Evolutionary conservation across 1,140 invertebrate genomes (phyloP).

Genomic region (Holotrichia oblita): DNA sequence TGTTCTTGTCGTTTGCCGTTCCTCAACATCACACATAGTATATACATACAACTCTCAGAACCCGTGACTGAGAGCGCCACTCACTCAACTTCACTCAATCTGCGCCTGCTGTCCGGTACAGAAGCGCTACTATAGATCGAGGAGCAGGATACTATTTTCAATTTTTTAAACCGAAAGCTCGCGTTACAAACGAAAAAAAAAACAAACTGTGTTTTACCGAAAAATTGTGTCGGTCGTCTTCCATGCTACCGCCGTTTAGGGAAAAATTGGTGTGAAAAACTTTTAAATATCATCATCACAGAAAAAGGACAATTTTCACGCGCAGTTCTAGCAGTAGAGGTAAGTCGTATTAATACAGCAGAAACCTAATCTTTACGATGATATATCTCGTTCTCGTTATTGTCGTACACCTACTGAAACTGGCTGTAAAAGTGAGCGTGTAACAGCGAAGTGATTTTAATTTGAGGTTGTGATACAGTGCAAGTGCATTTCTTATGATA

Average conservation of each 20-base stretch:
- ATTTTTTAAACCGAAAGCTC: neutral
- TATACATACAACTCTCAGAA: conserved; percentile 43
- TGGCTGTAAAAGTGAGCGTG: conserved; percentile 6
- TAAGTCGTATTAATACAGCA: conserved; percentile 2
- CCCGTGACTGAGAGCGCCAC: conserved; percentile 32
- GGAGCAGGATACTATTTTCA: conserved; percentile 24
- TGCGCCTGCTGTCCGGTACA: conserved; percentile 22
- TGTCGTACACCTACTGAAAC: neutral
- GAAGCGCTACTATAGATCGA: neutral
- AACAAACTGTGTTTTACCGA: neutral
- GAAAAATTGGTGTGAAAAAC: neutral
- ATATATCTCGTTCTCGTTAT: neutral
- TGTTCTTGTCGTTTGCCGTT: conserved; percentile 44
- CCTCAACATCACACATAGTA: conserved; percentile 40
- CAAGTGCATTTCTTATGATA: conserved; percentile 8
- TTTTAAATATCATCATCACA: neutral
- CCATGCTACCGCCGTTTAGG: neutral
- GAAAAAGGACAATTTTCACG: neutral
- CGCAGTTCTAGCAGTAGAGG: neutral
- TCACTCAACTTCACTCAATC: conserved; percentile 25
- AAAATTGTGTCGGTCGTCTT: conserved; percentile 5
- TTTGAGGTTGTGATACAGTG: conserved; percentile 7
- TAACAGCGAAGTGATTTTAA: conserved; percentile 14
- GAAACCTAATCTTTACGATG: neutral
- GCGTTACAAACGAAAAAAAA: neutral